Evolutionary conservation across 2,113 vertebrate genomes (phyloP).

Genomic region (Alaudala cheleensis): DNA sequence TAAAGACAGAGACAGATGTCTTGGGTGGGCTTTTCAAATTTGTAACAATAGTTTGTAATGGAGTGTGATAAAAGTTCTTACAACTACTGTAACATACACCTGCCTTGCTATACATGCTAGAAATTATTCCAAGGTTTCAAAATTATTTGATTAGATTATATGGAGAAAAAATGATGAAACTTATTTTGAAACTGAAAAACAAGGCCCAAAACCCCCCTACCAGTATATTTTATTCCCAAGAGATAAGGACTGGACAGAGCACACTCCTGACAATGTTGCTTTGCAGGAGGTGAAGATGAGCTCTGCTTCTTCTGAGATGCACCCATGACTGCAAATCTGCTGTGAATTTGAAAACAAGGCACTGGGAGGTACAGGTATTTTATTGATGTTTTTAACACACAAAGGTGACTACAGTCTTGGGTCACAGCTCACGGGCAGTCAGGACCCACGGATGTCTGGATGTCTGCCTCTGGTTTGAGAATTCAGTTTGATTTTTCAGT

Average conservation of each 20-base stretch:
- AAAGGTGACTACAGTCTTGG: background rate
- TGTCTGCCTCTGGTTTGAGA: background rate
- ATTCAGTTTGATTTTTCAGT: background rate
- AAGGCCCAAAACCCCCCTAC: rapidly evolving
- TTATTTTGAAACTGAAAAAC: background rate
- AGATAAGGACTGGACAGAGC: background rate
- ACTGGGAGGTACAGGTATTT: background rate
- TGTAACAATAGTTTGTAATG: background rate
- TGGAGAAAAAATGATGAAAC: background rate
- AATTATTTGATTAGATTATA: background rate
- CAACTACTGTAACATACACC: background rate
- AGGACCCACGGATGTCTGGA: background rate
- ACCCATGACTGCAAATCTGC: background rate
- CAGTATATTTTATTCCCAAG: background rate
- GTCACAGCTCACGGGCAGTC: background rate
- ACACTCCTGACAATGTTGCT: background rate
- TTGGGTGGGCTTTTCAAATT: background rate
- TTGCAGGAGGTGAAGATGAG: background rate
- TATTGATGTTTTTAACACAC: background rate
- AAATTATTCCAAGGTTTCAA: background rate
- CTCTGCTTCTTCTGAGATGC: background rate
- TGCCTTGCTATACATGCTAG: background rate
- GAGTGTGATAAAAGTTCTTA: background rate
- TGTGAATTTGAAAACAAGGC: background rate
- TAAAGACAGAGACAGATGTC: background rate